Conservation (phyloP, 1,140 invertebrate species). For the Dufourea novaeangliae region DNA sequence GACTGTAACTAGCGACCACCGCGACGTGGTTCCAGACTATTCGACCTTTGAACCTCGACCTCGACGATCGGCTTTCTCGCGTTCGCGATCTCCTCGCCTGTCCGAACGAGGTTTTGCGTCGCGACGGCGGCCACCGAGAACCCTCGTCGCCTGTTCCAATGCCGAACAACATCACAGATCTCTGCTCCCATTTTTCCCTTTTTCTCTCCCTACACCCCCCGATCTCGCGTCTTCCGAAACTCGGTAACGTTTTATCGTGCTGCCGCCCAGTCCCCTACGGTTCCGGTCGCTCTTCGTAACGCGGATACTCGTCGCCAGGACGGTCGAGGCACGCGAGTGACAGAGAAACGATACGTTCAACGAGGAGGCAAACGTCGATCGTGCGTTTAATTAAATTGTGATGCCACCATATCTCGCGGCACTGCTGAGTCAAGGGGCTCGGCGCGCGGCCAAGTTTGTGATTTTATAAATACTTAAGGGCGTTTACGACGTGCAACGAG, state of each 20-base stretch:
- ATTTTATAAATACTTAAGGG: constrained; percentile 82
- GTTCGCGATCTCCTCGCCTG: constrained; percentile 31
- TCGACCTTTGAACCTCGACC: constrained; percentile 37
- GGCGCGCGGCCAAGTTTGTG: constrained; percentile 81
- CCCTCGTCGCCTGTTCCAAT: too few species aligned
- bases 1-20: constrained; percentile 67
- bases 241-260: too few species aligned
- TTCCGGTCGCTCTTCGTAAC: not conserved
- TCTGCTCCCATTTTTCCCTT: not conserved
- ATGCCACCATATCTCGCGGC: constrained; percentile 82
- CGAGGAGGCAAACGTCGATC: constrained; percentile 72
- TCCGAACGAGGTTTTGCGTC: constrained; percentile 36
- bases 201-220: not conserved
- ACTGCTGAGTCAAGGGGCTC: constrained; percentile 80
- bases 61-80: constrained; percentile 12
- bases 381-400: constrained; percentile 82
- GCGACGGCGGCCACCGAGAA: not conserved
- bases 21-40: constrained; percentile 50
- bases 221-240: not conserved
- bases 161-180: too few species aligned
- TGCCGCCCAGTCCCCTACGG: not conserved
- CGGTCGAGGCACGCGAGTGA: constrained; percentile 4
- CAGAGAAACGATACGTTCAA: constrained; percentile 55
- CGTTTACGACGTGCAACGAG: constrained; percentile 67
- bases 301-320: not conserved